Base-by-base conservation (phyloP, 1,140 invertebrate genomes). In the Lepidurus arcticus region DNA sequence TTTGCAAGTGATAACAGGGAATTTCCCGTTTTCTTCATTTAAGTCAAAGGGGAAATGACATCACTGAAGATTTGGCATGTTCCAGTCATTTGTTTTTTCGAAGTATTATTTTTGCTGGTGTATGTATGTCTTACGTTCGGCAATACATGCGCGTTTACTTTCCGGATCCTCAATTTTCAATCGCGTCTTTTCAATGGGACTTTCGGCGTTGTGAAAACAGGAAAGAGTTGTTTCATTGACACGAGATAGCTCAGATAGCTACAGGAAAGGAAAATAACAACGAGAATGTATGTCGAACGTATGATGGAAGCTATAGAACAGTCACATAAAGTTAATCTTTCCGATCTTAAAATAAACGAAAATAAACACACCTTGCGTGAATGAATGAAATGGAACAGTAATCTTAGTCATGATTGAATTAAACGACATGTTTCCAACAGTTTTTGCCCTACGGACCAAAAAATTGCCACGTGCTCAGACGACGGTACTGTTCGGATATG, bases 401-500 rank as follows among this genome's bases (percentile, higher is more conserved):
- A 47, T 11, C 10, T 11, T 7, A 11, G 45, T 11, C 10, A 47
- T 47, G 10, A 9, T 47, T 47, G 16, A 47, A 47, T 47, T 47
- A 7, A 47, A 47, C 45, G 13, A 16, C 9, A 65, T 65, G 1
- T 11, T 16, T 45, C 21, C 9, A 44, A 84, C 88, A 98, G 97
- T 90, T 99, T 99, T 90, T 97, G 96, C 88, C 97, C 98, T 76
- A 95, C 94, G 84, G 98, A 99, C 89, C 91, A 91, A 83, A 99
- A 99, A 88, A 96, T 99, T 89, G 96, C 95, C 10, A 97, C 97
- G 34, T 98, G 97, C 88, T 99, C 97, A 75, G 98, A 99, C 86
- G 98, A 99, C 87, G 97, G 97, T 80, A 99, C 98, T 24, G 90
- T 99, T 53, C 88, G 97, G 82, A 95, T 99, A 83, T 99, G 97